Conservation (phyloP, 2,888 invertebrate species). For the Caenorhabditis wallacei region DNA sequence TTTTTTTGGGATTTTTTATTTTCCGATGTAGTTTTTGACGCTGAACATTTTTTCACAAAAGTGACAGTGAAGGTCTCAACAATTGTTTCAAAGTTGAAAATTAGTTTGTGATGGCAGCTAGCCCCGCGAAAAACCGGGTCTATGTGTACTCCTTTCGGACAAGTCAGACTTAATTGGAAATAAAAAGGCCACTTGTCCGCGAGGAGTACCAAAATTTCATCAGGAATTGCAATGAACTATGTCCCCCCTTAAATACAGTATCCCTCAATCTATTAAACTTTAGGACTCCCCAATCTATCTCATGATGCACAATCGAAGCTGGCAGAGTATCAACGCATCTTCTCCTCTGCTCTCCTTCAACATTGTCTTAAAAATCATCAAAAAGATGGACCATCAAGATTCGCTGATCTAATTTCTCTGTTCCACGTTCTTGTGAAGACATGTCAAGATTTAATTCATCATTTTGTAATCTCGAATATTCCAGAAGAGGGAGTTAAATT, state of each 20-base stretch:
- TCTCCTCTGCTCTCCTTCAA: constrained; percentile 10
- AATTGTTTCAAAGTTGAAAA: constrained; percentile 1
- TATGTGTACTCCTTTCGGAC: too few species aligned
- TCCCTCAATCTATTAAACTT: neutral
- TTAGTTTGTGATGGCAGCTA: too few species aligned
- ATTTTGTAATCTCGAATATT: neutral
- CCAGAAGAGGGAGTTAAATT: neutral
- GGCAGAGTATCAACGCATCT: constrained; percentile 4
- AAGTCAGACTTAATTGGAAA: too few species aligned
- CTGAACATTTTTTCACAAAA: too few species aligned
- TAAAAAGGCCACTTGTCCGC: too few species aligned
- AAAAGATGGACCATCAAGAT: constrained; percentile 3
- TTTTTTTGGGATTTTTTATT: too few species aligned
- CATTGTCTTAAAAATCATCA: constrained; percentile 32
- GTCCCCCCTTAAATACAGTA: neutral
- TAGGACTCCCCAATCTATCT: constrained; percentile 7
- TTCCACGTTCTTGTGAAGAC: neutral
- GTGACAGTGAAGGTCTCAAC: too few species aligned
- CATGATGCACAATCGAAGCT: neutral
- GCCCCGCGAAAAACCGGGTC: too few species aligned
- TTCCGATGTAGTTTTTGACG: too few species aligned
- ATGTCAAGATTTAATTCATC: constrained; percentile 4
- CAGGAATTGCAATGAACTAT: neutral
- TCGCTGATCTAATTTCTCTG: constrained; percentile 19
- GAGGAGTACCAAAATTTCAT: too few species aligned